A percentile compares a stretch with the other conserved stretches of the same genome.
Conservation (phyloP, 2,888 invertebrate species). For the Tigriopus californicus region DNA sequence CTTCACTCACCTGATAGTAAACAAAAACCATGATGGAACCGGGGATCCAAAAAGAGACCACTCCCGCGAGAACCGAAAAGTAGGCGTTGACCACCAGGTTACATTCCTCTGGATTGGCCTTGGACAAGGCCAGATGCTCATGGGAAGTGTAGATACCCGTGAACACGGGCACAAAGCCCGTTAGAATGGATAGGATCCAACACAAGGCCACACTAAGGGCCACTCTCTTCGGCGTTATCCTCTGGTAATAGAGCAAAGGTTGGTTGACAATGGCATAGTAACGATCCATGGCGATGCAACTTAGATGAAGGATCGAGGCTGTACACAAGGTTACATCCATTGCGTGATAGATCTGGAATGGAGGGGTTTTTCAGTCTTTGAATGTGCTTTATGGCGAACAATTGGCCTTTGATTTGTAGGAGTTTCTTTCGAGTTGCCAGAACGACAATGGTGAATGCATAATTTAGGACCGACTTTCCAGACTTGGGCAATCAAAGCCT, state of each 20-base stretch:
- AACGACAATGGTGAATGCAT: too few species aligned
- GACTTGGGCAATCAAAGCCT: too few species aligned
- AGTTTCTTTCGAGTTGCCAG: too few species aligned
- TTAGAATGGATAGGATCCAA: conserved; percentile 34
- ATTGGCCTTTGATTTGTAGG: too few species aligned
- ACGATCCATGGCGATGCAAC: conserved; percentile 52
- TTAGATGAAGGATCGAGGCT: conserved; percentile 81
- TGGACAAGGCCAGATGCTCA: conserved; percentile 22
- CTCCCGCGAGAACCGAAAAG: conserved; percentile 19
- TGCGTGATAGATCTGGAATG: neutral
- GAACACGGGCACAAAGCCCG: conserved; percentile 36
- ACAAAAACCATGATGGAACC: conserved; percentile 19
- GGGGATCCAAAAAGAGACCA: conserved; percentile 20
- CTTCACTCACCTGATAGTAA: conserved; percentile 15
- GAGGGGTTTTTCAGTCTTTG: too few species aligned
- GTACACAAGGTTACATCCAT: conserved; percentile 20
- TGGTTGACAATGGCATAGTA: conserved; percentile 74
- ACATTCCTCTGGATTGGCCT: conserved; percentile 31
- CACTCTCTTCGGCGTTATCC: conserved; percentile 58
- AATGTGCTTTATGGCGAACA: too few species aligned
- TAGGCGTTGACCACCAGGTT: conserved; percentile 19
- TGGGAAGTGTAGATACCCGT: conserved; percentile 29
- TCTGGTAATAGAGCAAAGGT: conserved; percentile 75
- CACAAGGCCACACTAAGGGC: conserved; percentile 36
- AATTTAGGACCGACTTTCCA: too few species aligned